These are phyloP conservation scores for Melanotaenia trifasciata DNA, from an alignment of 2,797 vertebrate genomes.

Conservation along the genomic window DNA sequence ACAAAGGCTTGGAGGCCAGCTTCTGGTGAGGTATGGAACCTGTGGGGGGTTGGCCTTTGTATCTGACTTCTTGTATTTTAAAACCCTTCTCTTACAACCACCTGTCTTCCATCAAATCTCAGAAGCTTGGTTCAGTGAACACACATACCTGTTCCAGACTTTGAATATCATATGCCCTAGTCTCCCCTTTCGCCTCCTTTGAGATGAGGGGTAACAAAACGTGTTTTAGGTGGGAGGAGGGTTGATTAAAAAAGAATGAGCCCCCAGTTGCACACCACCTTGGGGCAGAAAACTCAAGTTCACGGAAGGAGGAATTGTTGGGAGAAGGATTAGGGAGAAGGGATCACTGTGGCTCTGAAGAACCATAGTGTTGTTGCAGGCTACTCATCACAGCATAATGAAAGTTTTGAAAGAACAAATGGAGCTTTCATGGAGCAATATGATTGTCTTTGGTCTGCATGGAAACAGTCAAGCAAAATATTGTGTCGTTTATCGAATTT, in stretches of 20 bases:
- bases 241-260: conserved; percentile 27
- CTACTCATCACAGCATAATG: conserved; percentile 74
- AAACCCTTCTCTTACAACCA: conserved; percentile 55
- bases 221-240: not conserved
- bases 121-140: conserved; percentile 2
- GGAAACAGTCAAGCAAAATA: not conserved
- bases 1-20: conserved; percentile 60
- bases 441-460: conserved; percentile 21
- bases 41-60: conserved; percentile 51
- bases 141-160: conserved; percentile 4
- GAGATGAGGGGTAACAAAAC: conserved; percentile 1
- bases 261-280: conserved; percentile 1
- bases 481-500: not conserved
- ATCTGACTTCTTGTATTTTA: conserved; percentile 66
- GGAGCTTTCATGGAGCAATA: conserved; percentile 28
- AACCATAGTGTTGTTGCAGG: conserved; percentile 74
- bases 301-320: conserved; percentile 47
- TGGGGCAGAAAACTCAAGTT: conserved; percentile 67
- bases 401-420: conserved; percentile 46
- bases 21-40: conserved; percentile 34
- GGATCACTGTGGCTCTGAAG: conserved; percentile 54
- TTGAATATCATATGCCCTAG: not conserved
- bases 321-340: conserved; percentile 69
- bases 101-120: conserved; percentile 67
- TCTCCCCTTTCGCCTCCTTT: not conserved